A percentile compares a stretch with the other conserved stretches of the same genome.
phyloP scores from a whole-genome alignment of 2,113 vertebrate genomes.

The Gobio gobio region DNA sequence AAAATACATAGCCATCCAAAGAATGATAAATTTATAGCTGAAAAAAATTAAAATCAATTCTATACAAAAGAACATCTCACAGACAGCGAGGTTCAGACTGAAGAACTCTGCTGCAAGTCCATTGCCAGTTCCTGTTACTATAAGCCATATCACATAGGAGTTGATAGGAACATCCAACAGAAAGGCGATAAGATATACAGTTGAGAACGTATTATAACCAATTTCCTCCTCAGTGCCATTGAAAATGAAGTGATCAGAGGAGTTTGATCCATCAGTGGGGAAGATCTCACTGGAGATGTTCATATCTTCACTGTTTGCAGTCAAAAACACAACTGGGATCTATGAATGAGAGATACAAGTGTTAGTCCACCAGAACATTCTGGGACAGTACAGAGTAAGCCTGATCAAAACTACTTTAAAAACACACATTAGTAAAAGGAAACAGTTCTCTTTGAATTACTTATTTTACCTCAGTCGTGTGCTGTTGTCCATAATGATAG shows the following conservation, averaged over 20 bases:
- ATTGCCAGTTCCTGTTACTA: slow-evolving; percentile 29
- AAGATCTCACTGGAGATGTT: too few relatives aligned
- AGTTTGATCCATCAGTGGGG: too few relatives aligned
- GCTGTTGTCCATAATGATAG: too few relatives aligned
- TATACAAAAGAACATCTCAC: not conserved
- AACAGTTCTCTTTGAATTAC: too few relatives aligned
- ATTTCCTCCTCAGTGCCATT: not conserved
- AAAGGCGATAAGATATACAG: not conserved
- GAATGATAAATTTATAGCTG: not conserved
- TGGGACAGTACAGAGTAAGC: not conserved
- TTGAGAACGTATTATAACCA: too few relatives aligned
- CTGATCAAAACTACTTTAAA: not conserved
- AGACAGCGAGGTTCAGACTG: slow-evolving; percentile 36
- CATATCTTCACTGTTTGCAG: too few relatives aligned
- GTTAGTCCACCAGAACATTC: not conserved
- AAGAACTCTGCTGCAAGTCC: slow-evolving; percentile 42
- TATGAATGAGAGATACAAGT: not conserved
- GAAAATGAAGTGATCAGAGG: too few relatives aligned
- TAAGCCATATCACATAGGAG: slow-evolving; percentile 47
- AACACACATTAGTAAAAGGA: too few relatives aligned
- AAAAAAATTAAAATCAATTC: not conserved
- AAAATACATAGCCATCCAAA: not conserved
- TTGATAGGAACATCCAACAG: slow-evolving; percentile 20
- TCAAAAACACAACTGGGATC: too few relatives aligned
- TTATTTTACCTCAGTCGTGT: too few relatives aligned